phyloP scores from a whole-genome alignment of 2,888 invertebrate species.

The Pegoplata infirma region DNA sequence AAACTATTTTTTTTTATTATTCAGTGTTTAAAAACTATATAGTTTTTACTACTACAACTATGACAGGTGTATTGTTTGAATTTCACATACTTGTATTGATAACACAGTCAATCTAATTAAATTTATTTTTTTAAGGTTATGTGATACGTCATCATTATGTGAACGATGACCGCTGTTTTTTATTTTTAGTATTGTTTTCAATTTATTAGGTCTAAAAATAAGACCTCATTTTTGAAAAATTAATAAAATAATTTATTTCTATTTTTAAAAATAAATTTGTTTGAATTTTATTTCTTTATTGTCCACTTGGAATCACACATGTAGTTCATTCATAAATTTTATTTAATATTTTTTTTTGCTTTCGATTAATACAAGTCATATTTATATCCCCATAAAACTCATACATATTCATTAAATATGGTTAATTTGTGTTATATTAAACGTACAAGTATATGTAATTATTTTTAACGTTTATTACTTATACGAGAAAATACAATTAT shows the following conservation, averaged over 20 bases:
- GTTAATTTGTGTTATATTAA: slow-evolving; percentile 16
- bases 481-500: too few species aligned
- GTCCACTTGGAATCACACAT: slow-evolving; percentile 5
- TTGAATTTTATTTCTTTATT: slow-evolving; percentile 4
- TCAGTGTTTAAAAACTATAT: too few species aligned
- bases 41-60: background rate
- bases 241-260: too few species aligned
- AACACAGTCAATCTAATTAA: slow-evolving; percentile 5
- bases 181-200: too few species aligned
- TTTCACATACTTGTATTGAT: slow-evolving; percentile 4
- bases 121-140: slow-evolving; percentile 33
- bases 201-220: too few species aligned
- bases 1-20: background rate
- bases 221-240: slow-evolving; percentile 9
- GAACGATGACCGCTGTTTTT: too few species aligned
- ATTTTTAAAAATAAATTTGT: too few species aligned
- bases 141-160: background rate
- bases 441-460: background rate
- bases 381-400: background rate
- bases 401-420: slow-evolving; percentile 20
- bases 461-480: slow-evolving; percentile 40
- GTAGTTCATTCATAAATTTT: slow-evolving; percentile 34
- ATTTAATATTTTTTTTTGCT: background rate
- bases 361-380: background rate
- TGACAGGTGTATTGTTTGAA: slow-evolving; percentile 1